These are phyloP conservation scores for Mustela nigripes DNA, from an alignment of 2,113 vertebrate genomes.

Conservation along the genomic window DNA sequence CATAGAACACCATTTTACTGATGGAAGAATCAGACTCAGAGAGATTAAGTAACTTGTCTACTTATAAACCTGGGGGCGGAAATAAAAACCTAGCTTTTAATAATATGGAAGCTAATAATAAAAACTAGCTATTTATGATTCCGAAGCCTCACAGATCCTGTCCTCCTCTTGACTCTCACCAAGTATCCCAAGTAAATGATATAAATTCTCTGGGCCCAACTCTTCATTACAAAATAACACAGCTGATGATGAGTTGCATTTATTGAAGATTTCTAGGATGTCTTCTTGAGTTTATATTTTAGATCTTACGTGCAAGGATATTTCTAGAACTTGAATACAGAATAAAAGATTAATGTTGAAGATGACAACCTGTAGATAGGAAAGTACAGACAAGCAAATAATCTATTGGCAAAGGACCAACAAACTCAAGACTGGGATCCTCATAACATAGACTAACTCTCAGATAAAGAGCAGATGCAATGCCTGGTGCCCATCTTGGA, in stretches of 20 bases:
- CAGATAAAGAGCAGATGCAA: background rate
- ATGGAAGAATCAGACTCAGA: background rate
- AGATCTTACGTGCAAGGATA: background rate
- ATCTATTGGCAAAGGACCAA: background rate
- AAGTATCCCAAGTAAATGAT: background rate
- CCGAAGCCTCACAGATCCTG: background rate
- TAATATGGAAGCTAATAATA: background rate
- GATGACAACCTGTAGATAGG: background rate
- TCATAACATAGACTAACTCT: background rate
- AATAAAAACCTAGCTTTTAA: conserved; percentile 6
- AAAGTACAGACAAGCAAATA: background rate
- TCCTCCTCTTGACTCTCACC: background rate
- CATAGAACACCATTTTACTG: background rate
- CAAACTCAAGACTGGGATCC: background rate
- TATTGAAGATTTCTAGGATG: background rate
- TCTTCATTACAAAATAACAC: background rate
- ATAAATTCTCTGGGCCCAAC: background rate
- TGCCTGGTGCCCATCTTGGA: background rate
- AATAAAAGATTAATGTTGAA: conserved; percentile 18
- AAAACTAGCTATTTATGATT: background rate
- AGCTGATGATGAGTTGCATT: background rate
- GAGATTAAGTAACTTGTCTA: background rate
- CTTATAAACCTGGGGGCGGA: background rate
- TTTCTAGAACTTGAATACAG: background rate
- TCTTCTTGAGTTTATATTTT: background rate